Base-by-base conservation (phyloP, 2,888 invertebrate genomes). In the Drosophila anomelani region DNA sequence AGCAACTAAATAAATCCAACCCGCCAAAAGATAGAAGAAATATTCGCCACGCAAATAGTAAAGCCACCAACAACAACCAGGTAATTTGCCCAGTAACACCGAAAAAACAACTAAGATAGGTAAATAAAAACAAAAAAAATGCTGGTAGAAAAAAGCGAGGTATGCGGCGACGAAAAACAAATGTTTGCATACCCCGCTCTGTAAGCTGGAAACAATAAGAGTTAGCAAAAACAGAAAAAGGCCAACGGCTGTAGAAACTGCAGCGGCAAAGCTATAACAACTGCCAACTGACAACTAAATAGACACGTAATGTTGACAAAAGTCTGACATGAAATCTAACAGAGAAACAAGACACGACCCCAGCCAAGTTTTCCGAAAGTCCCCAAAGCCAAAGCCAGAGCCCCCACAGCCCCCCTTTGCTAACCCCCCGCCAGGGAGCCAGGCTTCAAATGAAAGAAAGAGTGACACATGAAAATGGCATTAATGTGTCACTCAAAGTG, bases 391-490 rank as follows among this genome's bases (percentile, higher is more conserved):
- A 38, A 36, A 53, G 53, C 53, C 20, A 36, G 20, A 36, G 53
- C 20, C 29, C n/a, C n/a, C 13, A 20, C n/a, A 12, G 29, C 17
- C 47, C 26, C 26, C 13, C 6, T 17, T 5, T 4, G 43, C 13
- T 13, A 5, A 15, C 46, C 51, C 49, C 15, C 34, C 53, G 38
- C 12, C 54, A 13, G 62, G 66, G 66, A 20, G 47, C 59, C 38
- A 69, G 78, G 74, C 85, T 79, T 74, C 75, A 76, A 89, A 85
- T 70, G 88, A 89, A 89, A 90, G 90, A 90, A 90, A 85, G 81
- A 83, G 89, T 90, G 90, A 90, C 91, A 89, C 83, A 85, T 89
- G 83, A 81, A 90, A 89, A 90, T 89, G 88, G 85, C 90, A 91
- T 88, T 89, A 89, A 90, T 89, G 90, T 89, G 90, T 91, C 91